Percentiles rank a stretch among this genome's conserved stretches.
These are phyloP conservation scores for Lasius fuliginosus DNA, from an alignment of 2,888 invertebrate genomes.

Conservation along the genomic window DNA sequence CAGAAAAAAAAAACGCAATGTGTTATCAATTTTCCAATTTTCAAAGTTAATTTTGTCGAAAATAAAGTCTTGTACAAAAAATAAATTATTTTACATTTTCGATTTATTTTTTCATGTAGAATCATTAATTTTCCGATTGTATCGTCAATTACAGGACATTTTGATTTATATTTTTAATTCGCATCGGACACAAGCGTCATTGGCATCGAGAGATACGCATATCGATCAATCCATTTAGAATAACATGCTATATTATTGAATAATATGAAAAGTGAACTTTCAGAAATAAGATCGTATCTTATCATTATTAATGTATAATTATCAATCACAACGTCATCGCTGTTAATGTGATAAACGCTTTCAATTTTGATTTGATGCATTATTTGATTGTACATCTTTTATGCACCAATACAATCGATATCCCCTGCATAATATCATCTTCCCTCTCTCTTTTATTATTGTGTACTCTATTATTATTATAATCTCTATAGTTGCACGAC, in stretches of 20 bases:
- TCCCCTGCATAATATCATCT: neutral
- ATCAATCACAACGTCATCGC: neutral
- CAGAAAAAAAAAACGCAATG: neutral
- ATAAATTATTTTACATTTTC: neutral
- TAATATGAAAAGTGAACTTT: neutral
- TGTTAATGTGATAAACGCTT: neutral
- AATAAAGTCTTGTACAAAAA: neutral
- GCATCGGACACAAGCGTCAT: neutral
- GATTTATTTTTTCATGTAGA: neutral
- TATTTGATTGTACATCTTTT: neutral
- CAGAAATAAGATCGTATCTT: too few species aligned
- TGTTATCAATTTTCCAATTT: neutral
- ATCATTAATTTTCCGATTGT: neutral
- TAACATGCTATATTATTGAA: neutral
- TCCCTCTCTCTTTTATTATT: neutral
- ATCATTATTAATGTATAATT: too few species aligned
- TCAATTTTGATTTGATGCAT: constrained; percentile 11
- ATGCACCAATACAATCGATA: neutral
- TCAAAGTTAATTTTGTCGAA: neutral
- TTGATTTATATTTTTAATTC: neutral
- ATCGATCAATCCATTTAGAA: neutral
- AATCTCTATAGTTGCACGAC: neutral
- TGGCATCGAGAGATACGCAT: neutral
- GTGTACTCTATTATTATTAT: neutral
- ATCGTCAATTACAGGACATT: neutral